These are phyloP conservation scores for Cotesia vestalis DNA, from an alignment of 1,140 invertebrate genomes.

Conservation along the genomic window DNA sequence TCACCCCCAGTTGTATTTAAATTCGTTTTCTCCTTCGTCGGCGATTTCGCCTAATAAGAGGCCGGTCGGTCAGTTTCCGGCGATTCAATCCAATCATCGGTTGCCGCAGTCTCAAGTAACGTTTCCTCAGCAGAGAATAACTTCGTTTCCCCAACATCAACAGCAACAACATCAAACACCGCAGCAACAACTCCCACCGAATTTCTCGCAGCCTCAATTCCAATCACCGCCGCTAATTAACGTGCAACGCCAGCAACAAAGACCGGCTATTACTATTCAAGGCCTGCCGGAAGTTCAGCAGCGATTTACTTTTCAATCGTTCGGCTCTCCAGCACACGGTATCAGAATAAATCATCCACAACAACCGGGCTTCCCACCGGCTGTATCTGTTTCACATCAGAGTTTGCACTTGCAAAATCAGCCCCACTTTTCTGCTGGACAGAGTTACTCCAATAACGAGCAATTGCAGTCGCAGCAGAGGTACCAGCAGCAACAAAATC, in stretches of 20 bases:
- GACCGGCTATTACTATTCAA: constrained; percentile 58
- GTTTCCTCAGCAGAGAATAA: constrained; percentile 65
- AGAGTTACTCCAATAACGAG: constrained; percentile 30
- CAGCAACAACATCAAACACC: constrained; percentile 45
- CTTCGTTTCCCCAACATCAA: constrained; percentile 54
- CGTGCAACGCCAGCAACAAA: constrained; percentile 44
- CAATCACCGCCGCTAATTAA: constrained; percentile 41
- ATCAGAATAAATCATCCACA: constrained; percentile 54
- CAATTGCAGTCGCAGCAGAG: constrained; percentile 23
- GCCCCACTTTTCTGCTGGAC: constrained; percentile 16
- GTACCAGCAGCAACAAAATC: constrained; percentile 27
- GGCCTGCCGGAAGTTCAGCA: constrained; percentile 59
- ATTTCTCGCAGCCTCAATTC: constrained; percentile 53
- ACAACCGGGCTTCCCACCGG: constrained; percentile 50
- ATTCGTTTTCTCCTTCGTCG: constrained; percentile 46
- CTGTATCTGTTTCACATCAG: constrained; percentile 53
- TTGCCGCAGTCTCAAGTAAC: constrained; percentile 59
- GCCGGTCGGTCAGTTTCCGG: constrained; percentile 59
- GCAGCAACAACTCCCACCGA: constrained; percentile 50
- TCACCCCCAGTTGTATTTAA: constrained; percentile 52
- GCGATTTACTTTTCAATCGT: constrained; percentile 51
- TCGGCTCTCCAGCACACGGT: constrained; percentile 45
- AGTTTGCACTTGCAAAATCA: constrained; percentile 52
- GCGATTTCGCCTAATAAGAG: constrained; percentile 50
- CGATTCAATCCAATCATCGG: constrained; percentile 58